Conservation (phyloP, 2,888 invertebrate genomes). For the Drosophila anceps region DNA sequence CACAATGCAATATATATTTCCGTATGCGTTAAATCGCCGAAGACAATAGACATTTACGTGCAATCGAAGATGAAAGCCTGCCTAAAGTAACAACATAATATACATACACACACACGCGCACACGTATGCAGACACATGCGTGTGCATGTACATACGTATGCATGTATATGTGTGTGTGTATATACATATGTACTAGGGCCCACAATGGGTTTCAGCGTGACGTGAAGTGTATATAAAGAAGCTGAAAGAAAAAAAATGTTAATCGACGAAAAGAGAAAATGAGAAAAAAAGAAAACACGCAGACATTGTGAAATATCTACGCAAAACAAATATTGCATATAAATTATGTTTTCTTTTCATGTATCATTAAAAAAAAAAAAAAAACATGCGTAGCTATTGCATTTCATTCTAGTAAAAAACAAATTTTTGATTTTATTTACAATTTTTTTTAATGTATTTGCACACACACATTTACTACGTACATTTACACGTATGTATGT, state of each 20-base stretch:
- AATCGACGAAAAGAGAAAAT: slow-evolving; percentile 66
- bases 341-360: slow-evolving; percentile 21
- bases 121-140: slow-evolving; percentile 54
- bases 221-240: slow-evolving; percentile 72
- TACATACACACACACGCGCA: slow-evolving; percentile 48
- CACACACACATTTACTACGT: slow-evolving; percentile 43
- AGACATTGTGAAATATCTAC: slow-evolving; percentile 73
- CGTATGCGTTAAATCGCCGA: slow-evolving; percentile 37
- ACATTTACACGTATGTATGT: slow-evolving; percentile 21
- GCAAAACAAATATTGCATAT: slow-evolving; percentile 49
- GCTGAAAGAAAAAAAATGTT: slow-evolving; percentile 48
- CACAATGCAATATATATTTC: slow-evolving; percentile 44
- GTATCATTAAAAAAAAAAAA: slow-evolving; percentile 33
- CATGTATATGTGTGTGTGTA: slow-evolving; percentile 23
- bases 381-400: slow-evolving; percentile 58
- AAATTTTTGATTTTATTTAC: slow-evolving; percentile 53
- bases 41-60: slow-evolving; percentile 56
- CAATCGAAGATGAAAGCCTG: slow-evolving; percentile 37
- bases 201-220: slow-evolving; percentile 68
- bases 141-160: slow-evolving; percentile 41
- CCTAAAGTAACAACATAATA: slow-evolving; percentile 58
- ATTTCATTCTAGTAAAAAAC: slow-evolving; percentile 45
- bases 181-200: slow-evolving; percentile 41
- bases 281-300: slow-evolving; percentile 63
- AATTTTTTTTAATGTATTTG: slow-evolving; percentile 50